A percentile compares a stretch with the other conserved stretches of the same genome.
These are phyloP conservation scores for Opisthocomus hoazin DNA, from an alignment of 2,113 vertebrate species.

Conservation along the genomic window DNA sequence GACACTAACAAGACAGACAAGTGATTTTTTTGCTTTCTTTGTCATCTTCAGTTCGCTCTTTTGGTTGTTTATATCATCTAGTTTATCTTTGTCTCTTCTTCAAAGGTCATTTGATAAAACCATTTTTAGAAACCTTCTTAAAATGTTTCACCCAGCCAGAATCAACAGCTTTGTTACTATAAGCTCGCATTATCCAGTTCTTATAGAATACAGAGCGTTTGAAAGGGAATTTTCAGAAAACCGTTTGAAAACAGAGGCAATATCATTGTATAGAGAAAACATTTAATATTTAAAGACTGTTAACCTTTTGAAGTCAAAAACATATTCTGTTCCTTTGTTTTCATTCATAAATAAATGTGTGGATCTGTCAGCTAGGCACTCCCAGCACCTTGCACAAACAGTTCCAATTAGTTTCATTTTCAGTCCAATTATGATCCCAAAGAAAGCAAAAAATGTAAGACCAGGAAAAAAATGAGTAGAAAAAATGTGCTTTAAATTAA, in stretches of 20 bases:
- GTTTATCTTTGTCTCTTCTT: neutral
- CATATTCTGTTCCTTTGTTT: neutral
- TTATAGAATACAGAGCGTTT: neutral
- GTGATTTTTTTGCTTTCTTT: neutral
- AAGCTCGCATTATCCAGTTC: neutral
- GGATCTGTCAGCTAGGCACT: neutral
- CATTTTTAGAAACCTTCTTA: neutral
- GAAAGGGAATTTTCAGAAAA: neutral
- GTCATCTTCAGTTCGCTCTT: neutral
- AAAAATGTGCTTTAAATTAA: neutral
- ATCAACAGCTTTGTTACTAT: neutral
- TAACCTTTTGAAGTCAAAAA: neutral
- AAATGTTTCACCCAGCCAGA: neutral
- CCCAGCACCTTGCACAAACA: neutral
- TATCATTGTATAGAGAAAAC: neutral
- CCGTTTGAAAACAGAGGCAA: neutral
- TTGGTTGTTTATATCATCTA: neutral
- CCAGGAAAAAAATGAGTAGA: neutral
- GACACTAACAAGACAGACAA: neutral
- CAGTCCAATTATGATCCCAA: neutral
- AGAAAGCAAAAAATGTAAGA: neutral
- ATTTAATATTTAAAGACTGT: neutral
- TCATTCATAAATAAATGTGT: neutral
- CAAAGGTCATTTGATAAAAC: neutral
- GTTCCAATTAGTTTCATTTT: neutral